Conservation (phyloP, 92 coral and sea anemone genomes). For the Epizoanthus illoricatus region DNA sequence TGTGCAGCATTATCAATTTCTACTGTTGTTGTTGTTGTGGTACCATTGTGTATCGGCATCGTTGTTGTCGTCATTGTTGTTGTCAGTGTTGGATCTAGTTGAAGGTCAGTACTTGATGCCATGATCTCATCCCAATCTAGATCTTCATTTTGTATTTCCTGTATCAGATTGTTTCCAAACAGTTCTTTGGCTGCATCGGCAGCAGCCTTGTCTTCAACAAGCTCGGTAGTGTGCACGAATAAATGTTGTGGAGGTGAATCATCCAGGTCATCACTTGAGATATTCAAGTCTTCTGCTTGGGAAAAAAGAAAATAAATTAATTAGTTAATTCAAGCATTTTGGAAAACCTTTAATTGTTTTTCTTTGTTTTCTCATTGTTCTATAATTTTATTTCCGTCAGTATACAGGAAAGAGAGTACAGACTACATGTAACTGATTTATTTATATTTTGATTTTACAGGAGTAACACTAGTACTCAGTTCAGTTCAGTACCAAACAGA, state of each 20-base stretch:
- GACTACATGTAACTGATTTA: no score
- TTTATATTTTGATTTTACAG: no score
- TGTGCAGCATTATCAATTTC: conserved; percentile 95
- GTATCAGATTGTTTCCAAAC: conserved; percentile 93
- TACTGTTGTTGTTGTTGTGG: conserved; percentile 83
- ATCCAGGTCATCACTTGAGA: conserved; percentile 86
- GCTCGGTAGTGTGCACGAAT: conserved; percentile 51
- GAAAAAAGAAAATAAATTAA: neutral
- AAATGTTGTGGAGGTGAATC: conserved; percentile 48
- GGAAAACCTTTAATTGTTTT: no score
- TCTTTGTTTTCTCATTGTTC: no score
- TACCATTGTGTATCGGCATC: conserved; percentile 54
- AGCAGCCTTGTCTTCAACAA: conserved; percentile 83
- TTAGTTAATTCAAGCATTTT: neutral
- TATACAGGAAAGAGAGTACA: no score
- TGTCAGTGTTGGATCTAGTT: conserved; percentile 74
- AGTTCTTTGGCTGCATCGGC: conserved; percentile 99
- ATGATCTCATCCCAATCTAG: conserved; percentile 98
- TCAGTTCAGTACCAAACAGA: no score
- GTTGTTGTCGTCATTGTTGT: conserved; percentile 62
- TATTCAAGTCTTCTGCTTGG: conserved; percentile 79
- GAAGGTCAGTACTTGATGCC: conserved; percentile 85
- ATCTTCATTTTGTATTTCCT: conserved; percentile 93
- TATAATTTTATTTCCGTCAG: no score
- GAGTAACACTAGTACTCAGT: no score